Percentiles rank a stretch among this genome's conserved stretches.
Conservation (phyloP, 2,113 vertebrate species). For the Sialia sialis region DNA sequence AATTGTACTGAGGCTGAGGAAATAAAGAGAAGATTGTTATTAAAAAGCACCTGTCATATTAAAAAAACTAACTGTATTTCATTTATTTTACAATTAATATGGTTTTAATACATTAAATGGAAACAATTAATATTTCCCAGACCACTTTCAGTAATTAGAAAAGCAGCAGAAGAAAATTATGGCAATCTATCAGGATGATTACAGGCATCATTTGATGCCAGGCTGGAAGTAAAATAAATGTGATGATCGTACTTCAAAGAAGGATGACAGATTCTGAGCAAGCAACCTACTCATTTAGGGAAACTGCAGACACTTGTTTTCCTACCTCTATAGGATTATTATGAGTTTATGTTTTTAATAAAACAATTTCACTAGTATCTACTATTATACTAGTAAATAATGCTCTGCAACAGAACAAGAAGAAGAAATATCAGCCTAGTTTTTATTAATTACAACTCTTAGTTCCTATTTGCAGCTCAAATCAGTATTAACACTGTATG, state of each 20-base stretch:
- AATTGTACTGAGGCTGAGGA: constrained; percentile 88
- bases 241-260: not conserved
- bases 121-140: not conserved
- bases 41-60: not conserved
- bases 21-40: constrained; percentile 39
- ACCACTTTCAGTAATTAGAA: constrained; percentile 26
- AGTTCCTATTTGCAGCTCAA: not conserved
- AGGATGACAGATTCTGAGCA: not conserved
- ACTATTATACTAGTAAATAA: not conserved
- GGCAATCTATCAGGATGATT: not conserved
- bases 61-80: not conserved
- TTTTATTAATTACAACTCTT: not conserved
- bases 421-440: not conserved
- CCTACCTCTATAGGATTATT: not conserved
- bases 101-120: not conserved
- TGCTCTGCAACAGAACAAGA: not conserved
- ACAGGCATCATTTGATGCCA: not conserved
- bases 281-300: not conserved
- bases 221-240: constrained; percentile 9
- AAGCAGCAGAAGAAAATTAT: not conserved
- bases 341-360: not conserved
- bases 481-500: not conserved
- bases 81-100: constrained; percentile 11
- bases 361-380: not conserved
- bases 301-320: not conserved